Evolutionary conservation across 2,888 invertebrate species (phyloP), one percentile per base, ranked within the genome.

Genomic region (Yponomeuta sedellus): DNA sequence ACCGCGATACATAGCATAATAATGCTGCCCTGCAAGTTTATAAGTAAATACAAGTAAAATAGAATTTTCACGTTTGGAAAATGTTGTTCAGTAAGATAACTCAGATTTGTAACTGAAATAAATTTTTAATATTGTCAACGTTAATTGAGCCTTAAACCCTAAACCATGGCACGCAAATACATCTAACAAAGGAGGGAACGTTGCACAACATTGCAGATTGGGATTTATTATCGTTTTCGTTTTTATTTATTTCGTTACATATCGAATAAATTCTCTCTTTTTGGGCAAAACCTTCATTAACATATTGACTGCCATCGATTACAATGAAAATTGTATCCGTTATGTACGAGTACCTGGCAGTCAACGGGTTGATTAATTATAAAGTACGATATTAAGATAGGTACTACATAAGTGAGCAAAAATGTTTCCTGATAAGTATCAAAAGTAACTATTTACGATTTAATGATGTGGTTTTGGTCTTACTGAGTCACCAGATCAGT

Each of bases 101-200:
- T 4, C 16, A 22, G 25, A n/a, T 61, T 16, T 61, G 3, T 25
- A 28, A 70, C 64, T 12, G 52, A 70, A 73, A 73, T 69, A 75
- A 77, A 78, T 78, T 71, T 77, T 80, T 83, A 80, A 87, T 88
- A 88, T 88, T 90, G 87, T 88, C 86, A 73, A 86, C 83, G 85
- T 64, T 73, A 77, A 83, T 83, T 72, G 81, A 83, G 77, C 78
- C 88, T 86, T 90, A 87, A 80, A 70, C 74, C 85, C 87, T 88
- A 83, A 85, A 85, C 73, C 81, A 90, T 91, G 90, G 89, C 90
- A 91, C 90, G 82, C 78, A 88, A 61, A 87, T 86, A 87, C 82
- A 80, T 81, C 83, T 87, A 88, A 88, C 83, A 82, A 81, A 88
- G 90, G 91, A 90, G 87, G 91, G 91, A 90, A 83, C 84, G 74